A percentile compares a stretch with the other conserved stretches of the same genome.
Evolutionary conservation across 1,140 invertebrate genomes (phyloP).

Genomic region (Eriosoma lanigerum): DNA sequence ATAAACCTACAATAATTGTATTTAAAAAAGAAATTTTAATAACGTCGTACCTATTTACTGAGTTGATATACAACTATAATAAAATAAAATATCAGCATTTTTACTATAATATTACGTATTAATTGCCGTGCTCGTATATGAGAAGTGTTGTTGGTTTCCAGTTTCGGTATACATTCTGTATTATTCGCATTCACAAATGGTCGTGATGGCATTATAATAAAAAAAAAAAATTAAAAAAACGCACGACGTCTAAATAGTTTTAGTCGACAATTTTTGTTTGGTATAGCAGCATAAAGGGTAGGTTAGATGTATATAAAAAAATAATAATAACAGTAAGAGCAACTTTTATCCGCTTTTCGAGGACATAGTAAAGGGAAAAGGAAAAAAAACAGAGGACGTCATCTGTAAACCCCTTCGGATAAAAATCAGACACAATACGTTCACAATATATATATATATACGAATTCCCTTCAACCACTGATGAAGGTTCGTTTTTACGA

Average conservation of each 20-base stretch:
- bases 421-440: constrained; percentile 45
- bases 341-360: constrained; percentile 34
- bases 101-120: too few species aligned
- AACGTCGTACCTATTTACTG: too few species aligned
- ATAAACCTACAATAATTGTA: too few species aligned
- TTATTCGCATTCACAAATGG: background rate
- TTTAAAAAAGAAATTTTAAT: too few species aligned
- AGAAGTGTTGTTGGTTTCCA: too few species aligned
- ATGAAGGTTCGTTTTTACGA: background rate
- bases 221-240: too few species aligned
- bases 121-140: too few species aligned
- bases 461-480: background rate
- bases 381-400: background rate
- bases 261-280: constrained; percentile 4
- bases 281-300: background rate
- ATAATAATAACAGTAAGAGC: background rate
- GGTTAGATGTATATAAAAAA: background rate
- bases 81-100: too few species aligned
- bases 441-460: background rate
- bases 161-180: too few species aligned
- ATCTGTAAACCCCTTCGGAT: constrained; percentile 44
- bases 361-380: background rate
- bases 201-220: background rate
- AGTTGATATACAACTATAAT: too few species aligned
- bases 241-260: background rate